Evolutionary conservation across 1,140 invertebrate species (phyloP), one percentile per base, ranked within the genome.

Genomic region (Oscheius sp.): DNA sequence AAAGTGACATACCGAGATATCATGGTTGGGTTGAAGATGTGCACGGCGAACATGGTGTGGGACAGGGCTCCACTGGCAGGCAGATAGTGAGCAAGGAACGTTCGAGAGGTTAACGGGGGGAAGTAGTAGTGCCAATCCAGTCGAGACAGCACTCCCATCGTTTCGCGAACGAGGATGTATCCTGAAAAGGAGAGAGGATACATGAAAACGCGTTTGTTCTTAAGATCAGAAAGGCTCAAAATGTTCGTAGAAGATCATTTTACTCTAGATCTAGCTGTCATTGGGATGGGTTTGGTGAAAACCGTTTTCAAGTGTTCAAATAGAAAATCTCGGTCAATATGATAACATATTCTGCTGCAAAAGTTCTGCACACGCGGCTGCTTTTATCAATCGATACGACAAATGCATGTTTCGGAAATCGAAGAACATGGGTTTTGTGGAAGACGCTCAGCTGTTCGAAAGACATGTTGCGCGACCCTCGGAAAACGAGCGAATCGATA

Each of bases 41-140:
- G 76, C 26, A 76, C 68, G 13, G 61, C 46, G 42, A 76, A 78
- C 42, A 68, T 38, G 3, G 75, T 61, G 46, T 78, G 77, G 18
- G 74, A 74, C 32, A 77, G 10, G 28, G 77, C 77, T 38, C 77
- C 77, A 26, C 32, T 52, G 0, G 73, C 62, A 10, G 77, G 77
- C 0, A 78, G 64, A 62, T 78, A 78, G 36, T 78, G 77, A 3
- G 69, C 55, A 4, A 76, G 72, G 26, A 76, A 63, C 3, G 72
- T 59, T 28, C 75, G 59, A 23, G 69, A 71, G 18, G 58, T 64
- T 20, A 71, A 29, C 34, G 69, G 69, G 15, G 69, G 69, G 35
- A 71, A 71, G 35, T 58, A 71, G 20, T 55, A 35, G n/a, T 10
- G 3, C 59, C 67, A 68, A 2, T 68, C 67, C n/a, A 68, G 28